Conservation (phyloP, 2,888 invertebrate species). For the Orchestes rusci region DNA sequence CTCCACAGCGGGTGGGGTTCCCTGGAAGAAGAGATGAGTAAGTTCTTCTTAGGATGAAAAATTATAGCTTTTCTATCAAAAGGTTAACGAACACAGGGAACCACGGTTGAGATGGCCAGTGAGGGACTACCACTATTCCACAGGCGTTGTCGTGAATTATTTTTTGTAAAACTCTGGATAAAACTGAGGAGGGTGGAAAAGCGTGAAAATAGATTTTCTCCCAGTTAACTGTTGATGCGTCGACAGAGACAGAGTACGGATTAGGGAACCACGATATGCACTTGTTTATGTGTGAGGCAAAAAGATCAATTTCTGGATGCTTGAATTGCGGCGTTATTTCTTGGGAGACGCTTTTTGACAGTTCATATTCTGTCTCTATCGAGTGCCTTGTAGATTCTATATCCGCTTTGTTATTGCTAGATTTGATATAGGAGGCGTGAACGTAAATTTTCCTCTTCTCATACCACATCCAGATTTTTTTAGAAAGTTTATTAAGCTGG, state of each 20-base stretch:
- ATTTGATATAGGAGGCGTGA: conserved; percentile 12
- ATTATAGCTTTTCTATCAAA: conserved; percentile 4
- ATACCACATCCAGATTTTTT: conserved; percentile 6
- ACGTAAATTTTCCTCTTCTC: conserved; percentile 17
- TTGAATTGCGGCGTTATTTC: conserved; percentile 9
- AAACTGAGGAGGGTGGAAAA: conserved; percentile 22
- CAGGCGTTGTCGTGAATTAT: conserved; percentile 11
- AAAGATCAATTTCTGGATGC: conserved; percentile 19
- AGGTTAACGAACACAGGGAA: conserved; percentile 15
- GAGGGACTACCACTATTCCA: conserved; percentile 15
- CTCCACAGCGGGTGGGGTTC: conserved; percentile 11
- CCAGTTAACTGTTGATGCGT: conserved; percentile 23
- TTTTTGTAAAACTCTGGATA: no score
- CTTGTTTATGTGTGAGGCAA: conserved; percentile 17
- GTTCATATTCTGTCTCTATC: conserved; percentile 20
- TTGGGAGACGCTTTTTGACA: conserved; percentile 7
- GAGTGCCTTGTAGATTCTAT: conserved; percentile 9
- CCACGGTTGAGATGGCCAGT: no score
- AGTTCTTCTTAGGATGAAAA: conserved; percentile 10
- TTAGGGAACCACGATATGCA: conserved; percentile 21
- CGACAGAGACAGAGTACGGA: conserved; percentile 16
- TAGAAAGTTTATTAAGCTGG: background rate
- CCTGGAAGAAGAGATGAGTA: conserved; percentile 10
- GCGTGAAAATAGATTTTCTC: conserved; percentile 19
- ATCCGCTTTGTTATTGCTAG: conserved; percentile 19